Base-by-base conservation (phyloP, 1,140 invertebrate species). In the Mya arenaria region DNA sequence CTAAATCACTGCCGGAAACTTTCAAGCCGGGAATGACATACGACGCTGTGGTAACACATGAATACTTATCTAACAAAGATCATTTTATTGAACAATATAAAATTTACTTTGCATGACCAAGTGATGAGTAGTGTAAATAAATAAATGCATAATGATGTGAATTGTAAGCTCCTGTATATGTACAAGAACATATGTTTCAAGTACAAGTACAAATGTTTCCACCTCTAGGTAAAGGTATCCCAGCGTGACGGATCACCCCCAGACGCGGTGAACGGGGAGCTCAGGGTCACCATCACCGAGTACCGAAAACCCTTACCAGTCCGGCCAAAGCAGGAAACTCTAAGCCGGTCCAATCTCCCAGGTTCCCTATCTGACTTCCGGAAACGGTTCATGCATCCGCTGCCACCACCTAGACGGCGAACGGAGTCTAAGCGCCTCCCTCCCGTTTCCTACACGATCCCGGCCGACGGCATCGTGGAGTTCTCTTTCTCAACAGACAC, bases 21-120 rank as follows among this genome's bases (percentile, higher is more conserved):
- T 85, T 85, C 32, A 87, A 87, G 74, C 86, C 86, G 8, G 86
- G 84, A 36, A 81, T 87, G 23, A 72, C 52, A 13, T 87, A 87
- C 25, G 85, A 74, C 6, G 79, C 82, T 13, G 39, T 84, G 25
- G 84, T 87, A 79, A 84, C 74, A 60, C 52, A 36, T 63, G n/a
- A n/a, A n/a, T n/a, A n/a, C n/a, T n/a, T n/a, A n/a, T n/a, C n/a
- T n/a, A n/a, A n/a, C n/a, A n/a, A n/a, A n/a, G n/a, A n/a, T n/a
- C n/a, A n/a, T n/a, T n/a, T n/a, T n/a, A n/a, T n/a, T n/a, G n/a
- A n/a, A n/a, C n/a, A n/a, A n/a, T n/a, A n/a, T n/a, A n/a, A n/a
- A n/a, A n/a, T n/a, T n/a, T n/a, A n/a, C n/a, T n/a, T n/a, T n/a
- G n/a, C n/a, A n/a, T n/a, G n/a, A n/a, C n/a, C n/a, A n/a, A n/a